Conservation (phyloP, 2,888 invertebrate genomes). For the Erebia palarica region DNA sequence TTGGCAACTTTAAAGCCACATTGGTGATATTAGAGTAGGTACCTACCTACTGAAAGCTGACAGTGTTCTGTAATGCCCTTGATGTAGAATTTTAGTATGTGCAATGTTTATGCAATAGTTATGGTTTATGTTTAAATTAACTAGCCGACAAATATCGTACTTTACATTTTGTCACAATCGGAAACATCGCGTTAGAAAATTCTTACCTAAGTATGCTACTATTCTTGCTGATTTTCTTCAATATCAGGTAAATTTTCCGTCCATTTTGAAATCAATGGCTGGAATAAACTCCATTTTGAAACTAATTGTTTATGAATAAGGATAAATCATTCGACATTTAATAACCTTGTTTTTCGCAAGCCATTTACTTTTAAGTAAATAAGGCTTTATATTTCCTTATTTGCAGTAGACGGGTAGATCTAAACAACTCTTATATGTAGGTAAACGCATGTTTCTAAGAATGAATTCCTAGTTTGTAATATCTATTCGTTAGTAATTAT, state of each 20-base stretch:
- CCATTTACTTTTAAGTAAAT: constrained; percentile 27
- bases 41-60: no score
- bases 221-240: neutral
- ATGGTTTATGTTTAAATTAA: no score
- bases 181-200: no score
- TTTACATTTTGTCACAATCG: no score
- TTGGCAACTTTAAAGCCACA: no score
- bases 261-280: constrained; percentile 27
- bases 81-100: no score
- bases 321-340: constrained; percentile 25
- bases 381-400: constrained; percentile 24
- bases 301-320: constrained; percentile 25
- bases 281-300: constrained; percentile 20
- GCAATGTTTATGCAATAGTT: no score
- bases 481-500: neutral
- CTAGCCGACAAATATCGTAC: no score
- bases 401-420: constrained; percentile 1
- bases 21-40: no score
- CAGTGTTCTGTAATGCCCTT: no score
- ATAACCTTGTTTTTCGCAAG: constrained; percentile 28
- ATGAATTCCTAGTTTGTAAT: constrained; percentile 13
- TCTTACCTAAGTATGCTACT: no score
- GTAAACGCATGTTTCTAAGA: constrained; percentile 9
- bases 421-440: neutral
- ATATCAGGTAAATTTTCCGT: constrained; percentile 26